phyloP scores from a whole-genome alignment of 2,888 invertebrate species.

The Incurvaria masculella region DNA sequence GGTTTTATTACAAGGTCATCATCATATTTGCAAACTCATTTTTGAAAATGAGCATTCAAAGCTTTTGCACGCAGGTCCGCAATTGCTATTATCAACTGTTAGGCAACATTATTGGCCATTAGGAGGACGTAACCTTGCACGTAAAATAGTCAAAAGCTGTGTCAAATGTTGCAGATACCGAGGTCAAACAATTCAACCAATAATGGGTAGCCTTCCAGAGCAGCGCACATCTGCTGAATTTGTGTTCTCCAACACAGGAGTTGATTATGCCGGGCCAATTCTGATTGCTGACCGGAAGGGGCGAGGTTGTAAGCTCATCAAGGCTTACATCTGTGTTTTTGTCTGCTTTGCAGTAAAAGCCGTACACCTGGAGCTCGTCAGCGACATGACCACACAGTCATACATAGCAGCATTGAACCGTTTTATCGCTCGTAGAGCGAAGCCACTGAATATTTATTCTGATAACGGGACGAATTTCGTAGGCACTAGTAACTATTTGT shows the following conservation, averaged over 20 bases:
- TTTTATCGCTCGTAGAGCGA: conserved; percentile 10
- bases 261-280: conserved; percentile 17
- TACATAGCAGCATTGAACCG: conserved; percentile 14
- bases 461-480: conserved; percentile 17
- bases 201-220: conserved; percentile 8
- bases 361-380: conserved; percentile 16
- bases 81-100: conserved; percentile 10
- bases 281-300: conserved; percentile 15
- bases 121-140: conserved; percentile 9
- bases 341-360: conserved; percentile 14
- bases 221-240: conserved; percentile 12
- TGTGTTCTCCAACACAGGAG: conserved; percentile 13
- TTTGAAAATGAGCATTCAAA: too few relatives aligned
- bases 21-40: too few relatives aligned
- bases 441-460: conserved; percentile 12
- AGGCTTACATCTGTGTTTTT: conserved; percentile 17
- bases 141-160: conserved; percentile 9
- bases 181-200: conserved; percentile 8
- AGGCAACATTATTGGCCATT: conserved; percentile 12
- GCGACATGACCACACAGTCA: conserved; percentile 14
- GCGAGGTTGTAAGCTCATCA: conserved; percentile 14
- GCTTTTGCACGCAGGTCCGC: conserved; percentile 13
- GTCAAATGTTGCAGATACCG: conserved; percentile 11
- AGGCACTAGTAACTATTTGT: conserved; percentile 11
- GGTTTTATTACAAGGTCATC: too few relatives aligned